Conservation (phyloP, 2,113 vertebrate species). For the Cavia porcellus region DNA sequence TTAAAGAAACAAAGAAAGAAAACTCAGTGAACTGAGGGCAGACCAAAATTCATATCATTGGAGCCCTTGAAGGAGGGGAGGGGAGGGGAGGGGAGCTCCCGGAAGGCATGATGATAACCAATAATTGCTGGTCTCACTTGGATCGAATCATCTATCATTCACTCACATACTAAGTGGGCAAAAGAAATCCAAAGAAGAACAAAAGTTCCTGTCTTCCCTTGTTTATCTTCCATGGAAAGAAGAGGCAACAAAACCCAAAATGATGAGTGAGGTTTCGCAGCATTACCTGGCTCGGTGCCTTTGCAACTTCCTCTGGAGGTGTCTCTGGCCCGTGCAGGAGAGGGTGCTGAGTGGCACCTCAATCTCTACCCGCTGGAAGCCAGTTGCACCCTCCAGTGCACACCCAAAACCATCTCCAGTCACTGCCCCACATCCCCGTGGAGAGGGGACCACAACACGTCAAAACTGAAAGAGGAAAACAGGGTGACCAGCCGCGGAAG, state of each 20-base stretch:
- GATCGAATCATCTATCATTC: background rate
- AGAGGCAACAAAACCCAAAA: background rate
- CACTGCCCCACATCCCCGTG: background rate
- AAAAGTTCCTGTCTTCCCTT: background rate
- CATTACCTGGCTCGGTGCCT: background rate
- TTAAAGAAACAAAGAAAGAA: background rate
- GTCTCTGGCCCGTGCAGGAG: background rate
- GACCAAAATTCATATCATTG: background rate
- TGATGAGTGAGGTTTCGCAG: background rate
- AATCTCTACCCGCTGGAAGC: background rate
- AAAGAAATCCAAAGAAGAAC: background rate
- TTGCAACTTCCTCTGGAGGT: background rate
- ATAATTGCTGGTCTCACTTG: background rate
- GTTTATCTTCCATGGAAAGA: background rate
- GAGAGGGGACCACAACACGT: background rate
- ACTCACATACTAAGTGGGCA: background rate
- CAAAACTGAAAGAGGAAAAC: background rate
- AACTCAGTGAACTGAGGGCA: background rate
- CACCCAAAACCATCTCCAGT: background rate
- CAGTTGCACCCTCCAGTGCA: background rate
- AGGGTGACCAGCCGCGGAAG: too few relatives aligned
- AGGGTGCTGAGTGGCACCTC: background rate
- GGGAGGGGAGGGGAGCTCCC: background rate
- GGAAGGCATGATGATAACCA: background rate
- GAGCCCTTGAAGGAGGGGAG: background rate